Percentiles rank a stretch among this genome's conserved stretches.
Evolutionary conservation across 1,140 invertebrate species (phyloP).

Genomic region (Glomeris maerens): DNA sequence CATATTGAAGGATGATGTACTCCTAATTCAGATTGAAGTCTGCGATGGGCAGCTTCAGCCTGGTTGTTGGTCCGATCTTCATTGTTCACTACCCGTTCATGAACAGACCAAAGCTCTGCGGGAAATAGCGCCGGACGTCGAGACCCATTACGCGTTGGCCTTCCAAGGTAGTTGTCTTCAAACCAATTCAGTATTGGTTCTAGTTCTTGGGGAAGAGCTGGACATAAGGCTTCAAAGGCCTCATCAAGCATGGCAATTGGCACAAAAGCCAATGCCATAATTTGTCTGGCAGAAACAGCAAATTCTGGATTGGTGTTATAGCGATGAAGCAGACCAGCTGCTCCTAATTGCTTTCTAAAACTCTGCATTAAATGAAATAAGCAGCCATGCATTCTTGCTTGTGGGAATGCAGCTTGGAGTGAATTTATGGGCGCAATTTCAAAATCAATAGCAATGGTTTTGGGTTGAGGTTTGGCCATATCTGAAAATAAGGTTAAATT

Average conservation of each 20-base stretch:
- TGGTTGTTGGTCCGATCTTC: slow-evolving; percentile 18
- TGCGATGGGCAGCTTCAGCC: slow-evolving; percentile 16
- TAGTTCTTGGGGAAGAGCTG: slow-evolving; percentile 5
- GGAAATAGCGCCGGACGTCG: too few species aligned
- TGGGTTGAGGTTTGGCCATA: too few species aligned
- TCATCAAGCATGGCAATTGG: slow-evolving; percentile 13
- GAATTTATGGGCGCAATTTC: too few species aligned
- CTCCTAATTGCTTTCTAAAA: slow-evolving; percentile 13
- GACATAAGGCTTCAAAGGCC: slow-evolving; percentile 11
- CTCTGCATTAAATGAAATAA: slow-evolving; percentile 14
- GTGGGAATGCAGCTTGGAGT: too few species aligned
- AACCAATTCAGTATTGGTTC: slow-evolving; percentile 14
- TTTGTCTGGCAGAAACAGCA: slow-evolving; percentile 14
- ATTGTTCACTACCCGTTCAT: slow-evolving; percentile 12
- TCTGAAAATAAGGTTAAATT: too few species aligned
- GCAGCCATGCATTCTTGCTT: too few species aligned
- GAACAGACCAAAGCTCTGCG: too few species aligned
- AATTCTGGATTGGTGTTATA: too few species aligned
- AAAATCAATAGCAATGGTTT: too few species aligned
- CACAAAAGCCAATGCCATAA: slow-evolving; percentile 13
- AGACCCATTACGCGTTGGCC: slow-evolving; percentile 11
- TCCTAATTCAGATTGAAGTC: slow-evolving; percentile 14
- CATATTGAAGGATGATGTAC: slow-evolving; percentile 15
- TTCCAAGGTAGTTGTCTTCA: slow-evolving; percentile 13
- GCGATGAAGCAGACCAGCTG: slow-evolving; percentile 11